phyloP scores from a whole-genome alignment of 1,140 invertebrate genomes.

The Drosophila athabasca region DNA sequence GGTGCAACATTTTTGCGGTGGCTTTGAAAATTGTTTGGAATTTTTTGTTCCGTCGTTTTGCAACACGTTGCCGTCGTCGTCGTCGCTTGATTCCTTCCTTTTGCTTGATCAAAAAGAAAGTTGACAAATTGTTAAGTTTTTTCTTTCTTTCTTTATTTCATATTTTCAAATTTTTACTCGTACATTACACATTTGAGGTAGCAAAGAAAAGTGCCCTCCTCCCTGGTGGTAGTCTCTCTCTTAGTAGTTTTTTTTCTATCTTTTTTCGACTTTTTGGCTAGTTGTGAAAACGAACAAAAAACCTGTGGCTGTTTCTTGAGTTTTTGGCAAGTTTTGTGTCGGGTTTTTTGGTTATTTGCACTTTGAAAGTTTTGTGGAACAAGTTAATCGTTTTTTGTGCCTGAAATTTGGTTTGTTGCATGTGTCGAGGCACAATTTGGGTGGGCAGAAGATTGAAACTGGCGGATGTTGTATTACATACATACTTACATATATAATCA shows the following conservation, averaged over 20 bases:
- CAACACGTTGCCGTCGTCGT: slow-evolving; percentile 15
- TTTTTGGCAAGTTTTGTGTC: slow-evolving; percentile 30
- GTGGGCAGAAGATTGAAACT: slow-evolving; percentile 20
- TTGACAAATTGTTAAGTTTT: slow-evolving; percentile 73
- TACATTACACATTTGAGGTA: slow-evolving; percentile 46
- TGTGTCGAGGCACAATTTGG: slow-evolving; percentile 46
- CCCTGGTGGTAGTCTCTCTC: slow-evolving; percentile 12
- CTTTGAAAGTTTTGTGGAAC: slow-evolving; percentile 72
- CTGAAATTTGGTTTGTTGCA: slow-evolving; percentile 34
- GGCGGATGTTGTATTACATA: slow-evolving; percentile 4
- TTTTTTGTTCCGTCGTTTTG: slow-evolving; percentile 50
- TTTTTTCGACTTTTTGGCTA: slow-evolving; percentile 20
- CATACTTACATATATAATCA: slow-evolving; percentile 16
- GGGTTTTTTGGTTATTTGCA: slow-evolving; percentile 52
- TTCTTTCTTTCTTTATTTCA: background rate
- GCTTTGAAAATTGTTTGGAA: slow-evolving; percentile 77
- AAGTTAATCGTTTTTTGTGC: slow-evolving; percentile 67
- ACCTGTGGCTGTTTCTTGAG: slow-evolving; percentile 33
- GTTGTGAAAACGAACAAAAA: slow-evolving; percentile 74
- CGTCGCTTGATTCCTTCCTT: slow-evolving; percentile 60
- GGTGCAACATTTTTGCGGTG: slow-evolving; percentile 71
- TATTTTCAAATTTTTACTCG: slow-evolving; percentile 16
- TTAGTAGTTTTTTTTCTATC: too few relatives aligned
- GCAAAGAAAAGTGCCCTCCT: slow-evolving; percentile 43
- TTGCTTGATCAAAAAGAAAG: slow-evolving; percentile 81